phyloP scores from a whole-genome alignment of 2,797 vertebrate species.

The Chromobotia macracanthus region DNA sequence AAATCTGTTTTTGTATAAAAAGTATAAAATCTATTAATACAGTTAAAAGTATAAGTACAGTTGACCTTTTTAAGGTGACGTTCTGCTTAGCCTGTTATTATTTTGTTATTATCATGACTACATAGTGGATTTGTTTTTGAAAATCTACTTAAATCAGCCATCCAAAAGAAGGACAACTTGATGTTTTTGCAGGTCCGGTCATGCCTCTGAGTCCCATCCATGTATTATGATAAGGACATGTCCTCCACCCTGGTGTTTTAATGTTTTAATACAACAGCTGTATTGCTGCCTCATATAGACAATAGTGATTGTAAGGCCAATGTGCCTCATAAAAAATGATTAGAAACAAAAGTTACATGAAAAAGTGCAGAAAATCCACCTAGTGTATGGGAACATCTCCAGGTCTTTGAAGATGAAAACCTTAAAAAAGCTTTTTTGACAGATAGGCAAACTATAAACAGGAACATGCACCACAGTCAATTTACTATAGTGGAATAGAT shows the following conservation, averaged over 20 bases:
- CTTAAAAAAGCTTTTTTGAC: not conserved
- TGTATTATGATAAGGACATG: not conserved
- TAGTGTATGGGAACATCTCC: not conserved
- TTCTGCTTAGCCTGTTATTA: too few relatives aligned
- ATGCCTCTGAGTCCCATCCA: not conserved
- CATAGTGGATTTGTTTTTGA: too few relatives aligned
- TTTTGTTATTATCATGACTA: too few relatives aligned
- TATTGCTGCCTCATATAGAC: constrained; percentile 1
- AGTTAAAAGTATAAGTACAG: too few relatives aligned
- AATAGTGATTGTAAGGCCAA: constrained; percentile 46
- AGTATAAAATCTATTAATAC: too few relatives aligned
- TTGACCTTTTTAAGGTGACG: too few relatives aligned
- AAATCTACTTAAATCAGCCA: too few relatives aligned
- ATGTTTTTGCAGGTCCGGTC: constrained; percentile 32
- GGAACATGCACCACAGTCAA: not conserved
- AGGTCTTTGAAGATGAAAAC: not conserved
- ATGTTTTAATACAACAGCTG: constrained; percentile 52
- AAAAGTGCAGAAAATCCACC: not conserved
- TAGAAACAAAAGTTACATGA: not conserved
- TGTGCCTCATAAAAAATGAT: constrained; percentile 14
- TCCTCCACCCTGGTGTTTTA: not conserved
- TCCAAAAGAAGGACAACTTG: not conserved
- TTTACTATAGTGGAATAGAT: constrained; percentile 21
- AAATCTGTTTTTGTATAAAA: too few relatives aligned
- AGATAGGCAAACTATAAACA: not conserved